Evolutionary conservation across 2,888 invertebrate species (phyloP).

Genomic region (Nymphalis c-album): DNA sequence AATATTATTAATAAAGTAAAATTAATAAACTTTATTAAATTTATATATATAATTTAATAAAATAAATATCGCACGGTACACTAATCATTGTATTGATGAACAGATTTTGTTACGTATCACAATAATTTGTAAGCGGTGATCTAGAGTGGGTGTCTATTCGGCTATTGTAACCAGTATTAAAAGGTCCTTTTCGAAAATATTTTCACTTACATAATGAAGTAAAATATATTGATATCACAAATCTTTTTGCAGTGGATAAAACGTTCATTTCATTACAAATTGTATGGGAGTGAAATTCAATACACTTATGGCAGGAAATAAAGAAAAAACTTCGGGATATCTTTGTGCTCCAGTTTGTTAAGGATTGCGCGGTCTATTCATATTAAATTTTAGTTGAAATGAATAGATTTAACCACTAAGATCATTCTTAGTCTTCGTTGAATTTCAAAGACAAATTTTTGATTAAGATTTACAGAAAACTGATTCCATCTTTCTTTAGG

Average conservation of each 20-base stretch:
- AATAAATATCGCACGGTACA: too few relatives aligned
- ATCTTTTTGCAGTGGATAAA: slow-evolving; percentile 33
- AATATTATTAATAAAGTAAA: too few relatives aligned
- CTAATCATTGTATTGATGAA: not conserved
- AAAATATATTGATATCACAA: slow-evolving; percentile 33
- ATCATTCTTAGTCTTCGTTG: slow-evolving; percentile 15
- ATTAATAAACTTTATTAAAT: too few relatives aligned
- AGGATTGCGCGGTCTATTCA: slow-evolving; percentile 23
- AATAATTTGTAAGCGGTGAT: slow-evolving; percentile 44
- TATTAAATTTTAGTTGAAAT: slow-evolving; percentile 25
- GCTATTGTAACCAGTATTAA: slow-evolving; percentile 31
- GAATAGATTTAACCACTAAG: slow-evolving; percentile 22
- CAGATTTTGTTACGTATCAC: slow-evolving; percentile 49
- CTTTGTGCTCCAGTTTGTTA: slow-evolving; percentile 24
- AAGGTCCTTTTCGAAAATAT: slow-evolving; percentile 25
- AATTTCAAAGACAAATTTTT: slow-evolving; percentile 14
- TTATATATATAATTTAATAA: too few relatives aligned
- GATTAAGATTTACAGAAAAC: slow-evolving; percentile 5
- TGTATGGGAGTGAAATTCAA: slow-evolving; percentile 40
- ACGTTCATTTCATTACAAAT: slow-evolving; percentile 35
- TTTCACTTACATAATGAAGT: slow-evolving; percentile 35
- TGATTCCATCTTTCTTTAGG: slow-evolving; percentile 10
- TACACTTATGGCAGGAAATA: slow-evolving; percentile 28
- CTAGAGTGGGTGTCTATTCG: slow-evolving; percentile 49
- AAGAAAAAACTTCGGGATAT: slow-evolving; percentile 24